Evolutionary conservation across 2,113 vertebrate species (phyloP), one percentile per base, ranked within the genome.

Genomic region (Geothlypis trichas): DNA sequence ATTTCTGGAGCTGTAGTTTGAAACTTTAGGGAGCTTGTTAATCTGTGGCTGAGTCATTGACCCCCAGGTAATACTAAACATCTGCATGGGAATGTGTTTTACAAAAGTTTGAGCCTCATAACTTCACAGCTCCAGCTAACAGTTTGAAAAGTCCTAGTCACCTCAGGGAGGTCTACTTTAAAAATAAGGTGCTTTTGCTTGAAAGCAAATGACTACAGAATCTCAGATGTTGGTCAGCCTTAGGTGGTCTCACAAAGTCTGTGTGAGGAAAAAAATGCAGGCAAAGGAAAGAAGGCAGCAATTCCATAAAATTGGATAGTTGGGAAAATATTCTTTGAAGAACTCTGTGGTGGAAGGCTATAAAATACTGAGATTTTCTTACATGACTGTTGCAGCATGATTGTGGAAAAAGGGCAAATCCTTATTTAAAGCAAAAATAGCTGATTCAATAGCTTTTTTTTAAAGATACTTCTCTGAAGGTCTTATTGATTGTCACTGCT

Each of bases 361-460:
- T 58, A 23, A 91, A 73, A 31, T 58, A 58, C 30, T 24, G 63
- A 65, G 14, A 61, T 76, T 77, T 85, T 75, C n/a, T 65, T 62
- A n/a, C 7, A 6, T 39, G 81, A 44, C 7, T 13, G 11, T 30
- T 73, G 27, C 7, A 63, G 37, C 9, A 37, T 62, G 54, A 62
- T 24, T 77, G 47, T 68, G 11, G 41, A 12, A 68, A 61, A 84
- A 59, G 15, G 6, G 1, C 5, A 80, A 31, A 2, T 65, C 17
- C 28, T 61, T 21, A 69, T 68, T 93, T 71, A n/a, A 74, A 67
- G 57, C 2, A 79, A 80, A 58, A 95, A 72, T 31, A 61, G 21
- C 14, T 84, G 4, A 73, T 54, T 37, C 8, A 3, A 63, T 46
- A 28, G 4, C 1, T 0, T 4, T 68, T 46, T 79, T 44, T 1